These are phyloP conservation scores for Stenotaenia linearis DNA, from an alignment of 2,888 invertebrate species.

Conservation along the genomic window DNA sequence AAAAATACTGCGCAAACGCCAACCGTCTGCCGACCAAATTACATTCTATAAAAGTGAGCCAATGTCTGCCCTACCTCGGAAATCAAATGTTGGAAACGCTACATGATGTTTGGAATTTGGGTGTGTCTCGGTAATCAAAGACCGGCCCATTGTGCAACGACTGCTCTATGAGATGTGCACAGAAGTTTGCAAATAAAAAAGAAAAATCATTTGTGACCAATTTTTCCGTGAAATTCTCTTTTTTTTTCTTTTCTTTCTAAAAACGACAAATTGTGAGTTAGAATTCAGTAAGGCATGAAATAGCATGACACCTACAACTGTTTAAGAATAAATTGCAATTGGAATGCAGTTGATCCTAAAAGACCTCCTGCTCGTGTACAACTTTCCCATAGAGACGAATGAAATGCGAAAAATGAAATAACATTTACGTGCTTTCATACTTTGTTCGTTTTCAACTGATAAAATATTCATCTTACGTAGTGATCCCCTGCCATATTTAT, in stretches of 20 bases:
- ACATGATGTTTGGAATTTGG: background rate
- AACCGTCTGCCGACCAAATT: background rate
- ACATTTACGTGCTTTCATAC: too few species aligned
- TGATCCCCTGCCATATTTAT: too few species aligned
- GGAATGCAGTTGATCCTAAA: background rate
- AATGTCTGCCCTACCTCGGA: background rate
- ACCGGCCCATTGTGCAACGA: background rate
- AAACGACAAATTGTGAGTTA: background rate
- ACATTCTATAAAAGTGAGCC: slow-evolving; percentile 12
- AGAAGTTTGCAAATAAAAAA: background rate
- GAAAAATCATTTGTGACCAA: background rate
- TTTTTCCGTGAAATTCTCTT: background rate
- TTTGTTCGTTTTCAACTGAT: too few species aligned
- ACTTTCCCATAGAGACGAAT: background rate
- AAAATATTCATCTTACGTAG: too few species aligned
- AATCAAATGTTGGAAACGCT: background rate
- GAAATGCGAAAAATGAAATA: background rate
- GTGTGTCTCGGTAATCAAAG: background rate
- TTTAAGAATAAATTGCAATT: background rate
- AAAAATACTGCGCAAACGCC: background rate
- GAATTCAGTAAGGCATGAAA: background rate
- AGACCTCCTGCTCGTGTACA: too few species aligned
- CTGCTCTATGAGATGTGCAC: background rate
- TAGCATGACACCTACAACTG: background rate
- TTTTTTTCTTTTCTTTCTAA: background rate